A percentile compares a stretch with the other conserved stretches of the same genome.
These are phyloP conservation scores for Hypsibius dujardini DNA, from an alignment of 1,140 invertebrate genomes.

Conservation along the genomic window DNA sequence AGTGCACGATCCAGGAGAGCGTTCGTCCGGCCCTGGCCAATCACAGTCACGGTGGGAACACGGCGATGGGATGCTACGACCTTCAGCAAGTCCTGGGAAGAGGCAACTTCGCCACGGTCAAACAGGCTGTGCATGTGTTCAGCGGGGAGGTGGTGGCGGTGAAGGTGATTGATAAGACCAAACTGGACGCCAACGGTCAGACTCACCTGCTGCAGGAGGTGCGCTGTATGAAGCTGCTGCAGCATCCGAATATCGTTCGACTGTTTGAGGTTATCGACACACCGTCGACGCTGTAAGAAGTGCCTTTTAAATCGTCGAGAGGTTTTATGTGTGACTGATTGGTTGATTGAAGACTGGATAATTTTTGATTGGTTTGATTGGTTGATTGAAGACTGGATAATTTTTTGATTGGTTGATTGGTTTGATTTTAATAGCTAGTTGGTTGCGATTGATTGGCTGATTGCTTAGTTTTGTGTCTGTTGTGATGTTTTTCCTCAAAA, in stretches of 20 bases:
- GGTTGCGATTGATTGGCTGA: no score
- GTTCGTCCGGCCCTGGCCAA: no score
- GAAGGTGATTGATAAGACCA: slow-evolving; percentile 87
- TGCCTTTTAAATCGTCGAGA: neutral
- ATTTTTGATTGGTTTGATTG: no score
- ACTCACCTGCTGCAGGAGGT: slow-evolving; percentile 87
- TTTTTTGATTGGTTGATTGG: no score
- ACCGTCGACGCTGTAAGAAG: slow-evolving; percentile 34
- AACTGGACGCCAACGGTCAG: slow-evolving; percentile 84
- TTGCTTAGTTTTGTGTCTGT: neutral
- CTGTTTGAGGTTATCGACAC: slow-evolving; percentile 96
- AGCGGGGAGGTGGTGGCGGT: slow-evolving; percentile 88
- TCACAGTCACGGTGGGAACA: neutral
- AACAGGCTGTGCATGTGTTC: slow-evolving; percentile 92
- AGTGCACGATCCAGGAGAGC: no score
- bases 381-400: no score
- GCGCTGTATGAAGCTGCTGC: slow-evolving; percentile 94
- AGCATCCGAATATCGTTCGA: slow-evolving; percentile 91
- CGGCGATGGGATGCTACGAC: slow-evolving; percentile 16
- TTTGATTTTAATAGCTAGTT: no score
- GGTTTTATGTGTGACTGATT: no score
- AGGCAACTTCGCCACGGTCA: slow-evolving; percentile 97
- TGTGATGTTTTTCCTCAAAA: neutral
- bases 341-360: no score
- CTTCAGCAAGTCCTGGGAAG: slow-evolving; percentile 28